Base-by-base conservation (phyloP, 2,797 vertebrate genomes). In the Sphenodon punctatus region DNA sequence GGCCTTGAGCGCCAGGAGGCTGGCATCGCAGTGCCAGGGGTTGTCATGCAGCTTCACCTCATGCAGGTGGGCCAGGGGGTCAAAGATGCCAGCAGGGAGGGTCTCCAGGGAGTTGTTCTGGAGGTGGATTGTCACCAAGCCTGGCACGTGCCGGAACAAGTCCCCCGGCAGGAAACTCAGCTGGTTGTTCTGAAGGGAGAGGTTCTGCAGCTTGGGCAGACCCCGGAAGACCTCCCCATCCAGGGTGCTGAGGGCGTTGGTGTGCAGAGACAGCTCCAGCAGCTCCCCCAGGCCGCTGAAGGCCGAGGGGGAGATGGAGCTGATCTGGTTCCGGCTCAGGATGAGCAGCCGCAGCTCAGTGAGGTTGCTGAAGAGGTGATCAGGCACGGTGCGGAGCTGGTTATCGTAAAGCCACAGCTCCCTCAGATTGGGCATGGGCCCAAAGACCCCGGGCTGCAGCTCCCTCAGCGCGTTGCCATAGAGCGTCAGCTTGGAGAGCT, bases 371-470 rank as follows among this genome's bases (percentile, higher is more conserved):
- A 99, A 99, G 41, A 96, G 90, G 0, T 96, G 90, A 2, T 96
- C 91, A 0, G 96, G 95, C 27, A 99, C 73, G 27, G 49, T 87
- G 43, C 94, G 95, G 76, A 99, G 92, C 71, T 95, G 96, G 39
- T 99, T 99, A 71, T 98, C 97, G 0, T 98, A 98, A 6, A 99
- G 94, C 98, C 97, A 98, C 30, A 99, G 94, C 69, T 99, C 95
- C 10, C 88, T 73, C 63, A 99, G 86, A 65, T 94, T 45, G 8
- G 90, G 90, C 96, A 94, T 97, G 39, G 96, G 95, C 45, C 98
- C 98, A 3, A 99, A 99, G 58, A 96, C 88, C 0, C 96, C 88
- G 0, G 96, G 94, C 7, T 88, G 91, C 64, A 99, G 91, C 84
- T 93, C 96, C 75, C 93, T 94, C 67, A 99, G 88, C 41, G 93